Evolutionary conservation across 2,113 vertebrate genomes (phyloP), one percentile per base, ranked within the genome.

Genomic region (Lophius piscatorius): DNA sequence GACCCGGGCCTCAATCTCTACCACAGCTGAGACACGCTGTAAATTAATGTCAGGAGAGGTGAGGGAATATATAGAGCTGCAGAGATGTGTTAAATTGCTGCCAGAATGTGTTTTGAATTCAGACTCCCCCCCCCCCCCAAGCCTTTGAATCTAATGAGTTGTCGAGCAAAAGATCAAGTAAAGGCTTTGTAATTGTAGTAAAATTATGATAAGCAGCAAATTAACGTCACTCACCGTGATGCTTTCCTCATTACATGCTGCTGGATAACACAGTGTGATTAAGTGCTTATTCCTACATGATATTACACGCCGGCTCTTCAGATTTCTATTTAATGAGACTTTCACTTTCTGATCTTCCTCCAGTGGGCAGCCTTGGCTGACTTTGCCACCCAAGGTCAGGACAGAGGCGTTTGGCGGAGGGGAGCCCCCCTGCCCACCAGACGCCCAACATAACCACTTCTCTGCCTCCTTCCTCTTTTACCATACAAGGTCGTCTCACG

Each of bases 401-500:
- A 78, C n/a, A 6, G 56, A 38, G 52, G 56, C 41, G 21, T 13
- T 34, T 33, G 35, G 62, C 17, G 39, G 60, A 74, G 45, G 20
- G 63, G 76, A 74, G 55, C 39, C 65, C 74, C 71, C 69, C 50
- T 61, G 47, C 62, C 63, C 57, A 28, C 52, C 75, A 78, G 78
- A 87, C 48, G 50, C 66, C 40, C 52, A 79, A 80, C 74, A 76
- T 56, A 76, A 80, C 50, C 71, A 46, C 78, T 74, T 63, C 36
- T 35, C 59, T 64, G 41, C 59, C 57, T 70, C 74, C 70, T 68
- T 70, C 49, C 51, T 70, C 52, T 69, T 73, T 56, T 26, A 34
- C 60, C 56, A 26, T n/a, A 60, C 82, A 87, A 89, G 87, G 87
- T 87, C 83, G 62, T 80, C 79, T 83, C 74, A 65, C 34, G 77